These are phyloP conservation scores for Congeria kusceri DNA, from an alignment of 2,888 invertebrate genomes.

Conservation along the genomic window DNA sequence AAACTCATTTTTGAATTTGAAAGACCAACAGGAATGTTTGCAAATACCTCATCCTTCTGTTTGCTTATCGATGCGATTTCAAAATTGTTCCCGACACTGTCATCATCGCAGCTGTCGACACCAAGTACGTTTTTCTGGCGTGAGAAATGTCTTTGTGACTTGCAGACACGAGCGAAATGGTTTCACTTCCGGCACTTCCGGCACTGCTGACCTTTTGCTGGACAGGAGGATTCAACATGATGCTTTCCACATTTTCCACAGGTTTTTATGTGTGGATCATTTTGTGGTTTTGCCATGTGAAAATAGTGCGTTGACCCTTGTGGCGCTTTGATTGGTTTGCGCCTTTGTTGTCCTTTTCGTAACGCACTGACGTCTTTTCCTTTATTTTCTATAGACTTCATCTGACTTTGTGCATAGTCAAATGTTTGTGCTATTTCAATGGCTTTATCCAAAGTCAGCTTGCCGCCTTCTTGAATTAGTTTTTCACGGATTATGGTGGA, in stretches of 20 bases:
- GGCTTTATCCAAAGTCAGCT: background rate
- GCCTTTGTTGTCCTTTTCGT: too few species aligned
- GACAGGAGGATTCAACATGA: background rate
- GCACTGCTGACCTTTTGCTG: conserved; percentile 27
- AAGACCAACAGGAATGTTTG: too few species aligned
- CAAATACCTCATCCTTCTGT: too few species aligned
- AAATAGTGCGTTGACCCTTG: too few species aligned
- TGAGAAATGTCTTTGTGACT: background rate
- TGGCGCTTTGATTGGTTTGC: too few species aligned
- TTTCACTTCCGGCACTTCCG: conserved; percentile 22
- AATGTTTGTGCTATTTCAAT: background rate
- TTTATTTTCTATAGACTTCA: background rate
- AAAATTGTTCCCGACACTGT: too few species aligned
- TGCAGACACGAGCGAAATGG: conserved; percentile 24
- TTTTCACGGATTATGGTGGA: conserved; percentile 5
- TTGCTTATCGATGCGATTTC: too few species aligned
- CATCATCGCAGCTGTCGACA: too few species aligned
- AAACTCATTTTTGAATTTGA: too few species aligned
- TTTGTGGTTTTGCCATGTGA: too few species aligned
- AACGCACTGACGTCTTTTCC: background rate
- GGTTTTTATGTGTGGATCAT: background rate
- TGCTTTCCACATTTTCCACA: conserved; percentile 34
- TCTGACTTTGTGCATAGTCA: conserved; percentile 11
- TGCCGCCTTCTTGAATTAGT: conserved; percentile 9
- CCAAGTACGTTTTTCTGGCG: too few species aligned